Evolutionary conservation across 1,140 invertebrate genomes (phyloP).

Genomic region (Contarinia nasturtii): DNA sequence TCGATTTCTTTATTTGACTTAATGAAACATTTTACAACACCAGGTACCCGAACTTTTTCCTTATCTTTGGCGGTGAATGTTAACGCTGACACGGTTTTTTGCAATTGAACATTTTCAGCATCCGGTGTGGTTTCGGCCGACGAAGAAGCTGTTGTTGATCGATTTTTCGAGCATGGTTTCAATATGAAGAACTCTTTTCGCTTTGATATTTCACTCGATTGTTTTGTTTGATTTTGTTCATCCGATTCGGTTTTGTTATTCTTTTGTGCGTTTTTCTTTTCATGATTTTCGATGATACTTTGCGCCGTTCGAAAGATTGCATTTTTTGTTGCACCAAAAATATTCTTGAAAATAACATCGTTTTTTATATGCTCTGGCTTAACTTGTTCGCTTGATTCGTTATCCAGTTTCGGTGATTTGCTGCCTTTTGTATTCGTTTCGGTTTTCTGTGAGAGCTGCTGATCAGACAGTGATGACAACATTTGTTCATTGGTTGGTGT

Average conservation of each 20-base stretch:
- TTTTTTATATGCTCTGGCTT: slow-evolving; percentile 14
- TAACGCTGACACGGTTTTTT: slow-evolving; percentile 16
- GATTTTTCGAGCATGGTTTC: slow-evolving; percentile 19
- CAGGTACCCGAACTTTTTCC: slow-evolving; percentile 16
- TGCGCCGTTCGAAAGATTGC: slow-evolving; percentile 24
- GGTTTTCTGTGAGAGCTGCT: not conserved
- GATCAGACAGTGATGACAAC: not conserved
- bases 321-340: slow-evolving; percentile 23
- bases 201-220: slow-evolving; percentile 20
- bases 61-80: slow-evolving; percentile 11
- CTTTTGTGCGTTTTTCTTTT: slow-evolving; percentile 23
- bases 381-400: not conserved
- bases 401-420: not conserved
- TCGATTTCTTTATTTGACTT: slow-evolving; percentile 10
- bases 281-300: slow-evolving; percentile 23
- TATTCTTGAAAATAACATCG: slow-evolving; percentile 19
- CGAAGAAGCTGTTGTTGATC: slow-evolving; percentile 11
- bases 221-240: slow-evolving; percentile 8
- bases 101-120: slow-evolving; percentile 4
- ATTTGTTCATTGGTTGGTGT: slow-evolving; percentile 5
- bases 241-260: slow-evolving; percentile 7
- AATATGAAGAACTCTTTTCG: slow-evolving; percentile 22
- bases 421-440: not conserved
- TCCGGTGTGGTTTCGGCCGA: slow-evolving; percentile 12
- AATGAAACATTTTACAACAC: slow-evolving; percentile 23